Evolutionary conservation across 23 tunicate genomes (phyloP), one percentile per base, ranked within the genome.

Genomic region (Trididemnum nubilum): DNA sequence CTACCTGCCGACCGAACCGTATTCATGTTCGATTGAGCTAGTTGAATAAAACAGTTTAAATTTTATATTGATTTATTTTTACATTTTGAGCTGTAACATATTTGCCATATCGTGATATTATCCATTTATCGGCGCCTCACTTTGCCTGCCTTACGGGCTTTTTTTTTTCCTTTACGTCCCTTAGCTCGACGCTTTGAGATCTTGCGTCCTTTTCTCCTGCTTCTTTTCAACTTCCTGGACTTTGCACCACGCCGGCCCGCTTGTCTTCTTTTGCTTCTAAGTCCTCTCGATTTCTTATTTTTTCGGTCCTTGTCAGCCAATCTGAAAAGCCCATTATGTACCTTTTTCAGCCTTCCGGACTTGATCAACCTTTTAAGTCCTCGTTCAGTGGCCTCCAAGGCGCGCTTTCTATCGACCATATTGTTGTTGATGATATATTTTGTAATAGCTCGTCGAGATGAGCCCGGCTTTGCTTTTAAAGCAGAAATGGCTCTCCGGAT

Each of bases 361-460:
- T 61, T 36, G 49, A 59, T 2, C 97, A 91, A 85, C 18, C 97
- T 78, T 69, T 91, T 85, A 5, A 91, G 72, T 36, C 77, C 85
- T 19, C 97, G 85, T 23, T 35, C 82, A 29, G 81, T 88, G 18
- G 97, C 97, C 27, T 85, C 59, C 1, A 79, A 27, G 80, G 90
- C 88, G 81, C 79, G 71, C 63, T 76, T 31, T 78, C 85, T 91
- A 81, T 91, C 84, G 24, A 91, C 97, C 0, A 35, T 76, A 65
- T 80, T 73, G 80, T 91, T 85, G 40, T 60, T 79, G 84, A 79
- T 38, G 51, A 91, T 81, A 77, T 80, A 82, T 26, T 72, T 67
- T 27, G 77, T 72, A 50, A 91, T 91, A 31, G 97, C 86, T 39
- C 82, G 81, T 33, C 74, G 69, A 33, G 97, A 85, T 22, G 90